Evolutionary conservation across 92 coral and sea anemone genomes (phyloP).

Genomic region (Montipora capitata): DNA sequence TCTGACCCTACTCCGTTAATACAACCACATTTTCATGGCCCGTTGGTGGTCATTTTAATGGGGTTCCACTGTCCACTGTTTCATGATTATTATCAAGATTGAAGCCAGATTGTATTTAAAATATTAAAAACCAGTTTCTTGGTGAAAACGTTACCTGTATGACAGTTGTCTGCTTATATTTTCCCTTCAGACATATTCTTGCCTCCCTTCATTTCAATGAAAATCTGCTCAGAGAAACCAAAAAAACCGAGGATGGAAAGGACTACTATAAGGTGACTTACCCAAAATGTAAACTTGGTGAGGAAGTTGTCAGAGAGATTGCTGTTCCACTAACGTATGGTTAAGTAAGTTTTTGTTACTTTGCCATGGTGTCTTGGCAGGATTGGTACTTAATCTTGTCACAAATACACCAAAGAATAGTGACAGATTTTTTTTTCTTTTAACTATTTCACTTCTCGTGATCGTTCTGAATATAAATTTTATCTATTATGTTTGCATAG

Average conservation of each 20-base stretch:
- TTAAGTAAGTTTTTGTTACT: background rate
- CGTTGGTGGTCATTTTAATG: no score
- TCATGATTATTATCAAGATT: background rate
- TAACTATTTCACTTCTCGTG: background rate
- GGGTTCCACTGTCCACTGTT: no score
- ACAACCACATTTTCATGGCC: no score
- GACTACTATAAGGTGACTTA: slow-evolving; percentile 32
- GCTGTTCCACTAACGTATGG: slow-evolving; percentile 49
- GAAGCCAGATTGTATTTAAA: background rate
- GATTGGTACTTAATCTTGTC: background rate
- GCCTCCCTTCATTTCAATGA: slow-evolving; percentile 59
- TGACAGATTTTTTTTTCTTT: background rate
- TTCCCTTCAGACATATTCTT: slow-evolving; percentile 27
- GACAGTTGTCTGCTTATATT: background rate
- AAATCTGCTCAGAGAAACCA: slow-evolving; percentile 34
- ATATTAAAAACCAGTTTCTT: background rate
- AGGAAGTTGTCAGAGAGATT: slow-evolving; percentile 50
- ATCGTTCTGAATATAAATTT: background rate
- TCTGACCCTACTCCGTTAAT: no score
- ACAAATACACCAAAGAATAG: background rate
- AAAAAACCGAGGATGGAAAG: slow-evolving; percentile 7
- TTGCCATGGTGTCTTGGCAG: background rate
- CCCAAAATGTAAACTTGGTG: slow-evolving; percentile 60
- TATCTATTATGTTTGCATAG: slow-evolving; percentile 15
- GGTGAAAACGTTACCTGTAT: background rate